A percentile compares a stretch with the other conserved stretches of the same genome.
Evolutionary conservation across 2,797 vertebrate species (phyloP).

Genomic region (Onychomys torridus): DNA sequence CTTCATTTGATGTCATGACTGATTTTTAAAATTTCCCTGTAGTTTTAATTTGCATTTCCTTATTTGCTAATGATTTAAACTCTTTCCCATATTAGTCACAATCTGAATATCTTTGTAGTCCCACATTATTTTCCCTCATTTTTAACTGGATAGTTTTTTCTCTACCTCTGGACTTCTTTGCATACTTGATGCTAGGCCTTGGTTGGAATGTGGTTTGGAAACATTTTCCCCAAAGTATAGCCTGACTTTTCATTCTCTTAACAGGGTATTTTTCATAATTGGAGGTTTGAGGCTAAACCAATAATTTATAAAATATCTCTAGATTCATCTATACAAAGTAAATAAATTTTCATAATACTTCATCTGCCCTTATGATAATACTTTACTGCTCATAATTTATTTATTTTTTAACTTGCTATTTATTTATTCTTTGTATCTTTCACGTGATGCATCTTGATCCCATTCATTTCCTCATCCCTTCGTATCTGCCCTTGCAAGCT

Average conservation of each 20-base stretch:
- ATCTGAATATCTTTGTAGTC: background rate
- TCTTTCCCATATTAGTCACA: background rate
- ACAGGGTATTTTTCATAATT: background rate
- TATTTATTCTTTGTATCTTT: background rate
- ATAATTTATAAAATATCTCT: conserved; percentile 1
- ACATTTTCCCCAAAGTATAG: background rate
- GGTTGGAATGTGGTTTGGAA: conserved; percentile 34
- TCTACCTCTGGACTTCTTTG: conserved; percentile 14
- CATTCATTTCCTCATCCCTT: background rate
- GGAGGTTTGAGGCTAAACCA: background rate
- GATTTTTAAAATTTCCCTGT: background rate
- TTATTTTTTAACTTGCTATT: background rate
- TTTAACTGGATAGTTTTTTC: background rate
- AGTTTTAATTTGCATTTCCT: conserved; percentile 46
- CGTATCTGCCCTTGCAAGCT: background rate
- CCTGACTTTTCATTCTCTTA: conserved; percentile 2
- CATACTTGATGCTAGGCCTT: background rate
- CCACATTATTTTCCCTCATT: background rate
- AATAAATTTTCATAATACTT: background rate
- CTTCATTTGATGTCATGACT: background rate
- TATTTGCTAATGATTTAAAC: conserved; percentile 18
- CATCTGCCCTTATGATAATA: conserved; percentile 24
- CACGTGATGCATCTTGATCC: background rate
- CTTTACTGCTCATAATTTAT: background rate
- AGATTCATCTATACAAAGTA: background rate